Evolutionary conservation across 2,888 invertebrate species (phyloP), one percentile per base, ranked within the genome.

Genomic region (Sympetrum striolatum): DNA sequence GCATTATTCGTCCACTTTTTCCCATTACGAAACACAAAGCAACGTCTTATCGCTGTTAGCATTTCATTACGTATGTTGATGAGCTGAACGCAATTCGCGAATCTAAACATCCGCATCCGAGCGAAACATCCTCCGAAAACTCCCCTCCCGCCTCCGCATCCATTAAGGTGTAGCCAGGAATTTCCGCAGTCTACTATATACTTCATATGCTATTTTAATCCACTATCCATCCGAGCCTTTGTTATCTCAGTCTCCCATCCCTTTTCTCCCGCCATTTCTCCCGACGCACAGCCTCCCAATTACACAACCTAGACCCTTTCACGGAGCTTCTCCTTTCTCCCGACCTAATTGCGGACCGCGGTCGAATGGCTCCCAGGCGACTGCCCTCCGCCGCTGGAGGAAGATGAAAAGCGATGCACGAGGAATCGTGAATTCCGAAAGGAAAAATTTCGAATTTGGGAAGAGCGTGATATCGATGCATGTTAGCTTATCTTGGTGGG

Each of bases 301-400:
- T 86, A 86, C 58, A 37, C 64, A 58, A 60, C 86, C 37, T 35
- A 37, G 86, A 14, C 18, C 86, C 86, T 37, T 35, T 60, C 58
- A 35, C 82, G 18, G 22, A 58, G 25, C 58, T 31, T 53, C 82
- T 58, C 82, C 44, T 31, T 58, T 35, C 48, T 44, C 60, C 18
- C 60, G 60, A 35, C 60, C 86, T 64, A 86, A 86, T 86, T 86
- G 86, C 86, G 37, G 64, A n/a, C 37, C 58, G 1, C 31, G 82
- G 64, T 44, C 18, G 58, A 82, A 82, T 82, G 37, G 82, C 58
- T 60, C 58, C 58, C 82, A 0, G 22, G 58, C 58, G 82, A 22
- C 80, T 25, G 15, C 25, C 53, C 14, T 5, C 31, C 8, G 6
- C 31, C 22, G 22, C 0, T 2, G 48, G 25, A 14, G 6, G 44